Evolutionary conservation across 2,797 vertebrate species (phyloP), one percentile per base, ranked within the genome.

Genomic region (Philypnodon macrostomus): DNA sequence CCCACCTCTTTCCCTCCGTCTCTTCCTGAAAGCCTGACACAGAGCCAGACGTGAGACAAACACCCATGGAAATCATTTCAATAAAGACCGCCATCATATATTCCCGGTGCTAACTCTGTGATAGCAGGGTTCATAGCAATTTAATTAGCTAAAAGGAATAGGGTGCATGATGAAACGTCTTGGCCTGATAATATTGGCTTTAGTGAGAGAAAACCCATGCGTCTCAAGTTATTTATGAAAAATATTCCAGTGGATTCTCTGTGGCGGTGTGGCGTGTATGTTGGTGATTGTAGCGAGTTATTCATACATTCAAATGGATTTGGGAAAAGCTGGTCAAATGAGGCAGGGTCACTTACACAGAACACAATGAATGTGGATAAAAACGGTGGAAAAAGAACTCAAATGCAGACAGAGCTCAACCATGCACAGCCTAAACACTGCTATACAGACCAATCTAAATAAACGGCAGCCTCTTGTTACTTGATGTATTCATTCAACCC

Each of bases 41-140:
- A 49, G 73, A 82, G 78, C 73, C 61, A 75, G 63, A 55, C 78
- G 80, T 79, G 67, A 84, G 74, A 75, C 67, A 75, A 83, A 87
- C 81, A 81, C 63, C 73, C 77, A 77, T 79, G 77, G 73, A 84
- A 84, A 78, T 81, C 37, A 74, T 80, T 84, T 76, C 55, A 87
- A 71, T 81, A 75, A 79, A 75, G 67, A 62, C 63, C 59, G 58
- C 65, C 66, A 63, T 78, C 73, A 59, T 68, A 68, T 75, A 81
- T 70, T 63, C n/a, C 14, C 38, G 53, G 64, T 67, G 69, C 73
- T 75, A 70, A 74, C 60, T 36, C 48, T 56, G 55, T 58, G 73
- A 73, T 68, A 74, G 67, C 61, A 69, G 49, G 44, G 77, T 68
- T 70, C 70, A 71, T 51, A 63, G 75, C 75, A 58, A 69, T 79